Evolutionary conservation across 2,113 vertebrate species (phyloP), one percentile per base, ranked within the genome.

Genomic region (human): DNA sequence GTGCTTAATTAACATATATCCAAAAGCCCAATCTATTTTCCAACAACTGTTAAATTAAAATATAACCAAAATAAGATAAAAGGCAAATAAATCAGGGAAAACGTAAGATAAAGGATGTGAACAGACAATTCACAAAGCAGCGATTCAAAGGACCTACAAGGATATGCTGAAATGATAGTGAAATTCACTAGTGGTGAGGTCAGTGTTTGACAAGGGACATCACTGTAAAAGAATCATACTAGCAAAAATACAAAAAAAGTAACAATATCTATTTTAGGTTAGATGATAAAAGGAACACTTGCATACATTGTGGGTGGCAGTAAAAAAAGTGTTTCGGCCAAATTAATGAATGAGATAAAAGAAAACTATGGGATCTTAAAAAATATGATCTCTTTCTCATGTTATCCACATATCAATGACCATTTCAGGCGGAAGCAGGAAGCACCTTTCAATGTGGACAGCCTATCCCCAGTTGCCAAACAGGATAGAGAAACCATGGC

Each of bases 11-110:
- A 95, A 75, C 40, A 55, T 52, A 75, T 64, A 64, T 40, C 61
- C 64, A 38, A 78, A 11, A 90, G 8, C 8, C 22, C 25, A 16
- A 61, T 30, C 25, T 78, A 81, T 55, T 78, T 73, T 78, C 45
- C 30, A 95, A 72, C 18, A 80, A 40, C 9, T 66, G 80, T 68
- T 50, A 82, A 93, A 97, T 73, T 55, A 83, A 95, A 96, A 94
- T 66, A 55, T 14, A 89, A 88, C 27, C 18, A 90, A 93, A 94
- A 70, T 73, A 48, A 94, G 90, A 70, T 2, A 61, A 17, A 94
- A 92, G 22, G 80, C 30, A 61, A 70, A 48, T 11, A 83, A 25
- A n/a, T 52, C 6, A 32, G 20, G 8, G 40, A 55, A 94, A 80
- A 75, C 9, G 59, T 32, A 57, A 80, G 27, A 59, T 81, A 84